phyloP scores from a whole-genome alignment of 1,140 invertebrate species.

The Hylaeus anthracinus region DNA sequence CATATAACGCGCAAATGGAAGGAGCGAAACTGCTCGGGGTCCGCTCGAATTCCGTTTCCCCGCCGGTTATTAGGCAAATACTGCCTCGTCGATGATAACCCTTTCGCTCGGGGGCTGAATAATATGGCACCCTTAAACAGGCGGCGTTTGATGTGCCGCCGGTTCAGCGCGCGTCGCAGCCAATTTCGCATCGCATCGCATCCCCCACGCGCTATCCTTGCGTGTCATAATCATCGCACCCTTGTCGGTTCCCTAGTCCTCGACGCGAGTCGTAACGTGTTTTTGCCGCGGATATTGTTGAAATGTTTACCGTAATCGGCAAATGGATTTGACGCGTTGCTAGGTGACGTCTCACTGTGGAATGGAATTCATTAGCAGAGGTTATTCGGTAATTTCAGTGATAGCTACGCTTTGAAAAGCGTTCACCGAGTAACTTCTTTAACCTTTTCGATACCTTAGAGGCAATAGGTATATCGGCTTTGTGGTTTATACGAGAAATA shows the following conservation, averaged over 20 bases:
- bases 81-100: constrained; percentile 67
- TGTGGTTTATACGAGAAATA: too few relatives aligned
- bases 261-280: constrained; percentile 11
- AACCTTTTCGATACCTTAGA: too few relatives aligned
- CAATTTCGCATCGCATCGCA: constrained; percentile 60
- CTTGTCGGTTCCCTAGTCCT: constrained; percentile 41
- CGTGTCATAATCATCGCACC: constrained; percentile 65
- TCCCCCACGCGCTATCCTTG: constrained; percentile 20
- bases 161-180: constrained; percentile 67
- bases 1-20: constrained; percentile 51
- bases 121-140: constrained; percentile 72
- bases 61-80: constrained; percentile 76
- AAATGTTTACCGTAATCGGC: constrained; percentile 10
- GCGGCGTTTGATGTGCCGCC: constrained; percentile 71
- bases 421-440: too few relatives aligned
- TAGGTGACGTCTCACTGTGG: neutral
- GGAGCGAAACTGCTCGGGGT: constrained; percentile 58
- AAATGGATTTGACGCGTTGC: neutral
- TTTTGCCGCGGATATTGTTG: constrained; percentile 23
- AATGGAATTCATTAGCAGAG: too few relatives aligned
- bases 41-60: constrained; percentile 58
- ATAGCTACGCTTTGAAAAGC: too few relatives aligned
- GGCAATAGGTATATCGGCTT: too few relatives aligned
- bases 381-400: too few relatives aligned
- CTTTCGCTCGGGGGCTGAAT: constrained; percentile 69